Percentiles rank a stretch among this genome's conserved stretches.
Evolutionary conservation across 2,888 invertebrate species (phyloP).

Genomic region (Nephrotoma appendiculata): DNA sequence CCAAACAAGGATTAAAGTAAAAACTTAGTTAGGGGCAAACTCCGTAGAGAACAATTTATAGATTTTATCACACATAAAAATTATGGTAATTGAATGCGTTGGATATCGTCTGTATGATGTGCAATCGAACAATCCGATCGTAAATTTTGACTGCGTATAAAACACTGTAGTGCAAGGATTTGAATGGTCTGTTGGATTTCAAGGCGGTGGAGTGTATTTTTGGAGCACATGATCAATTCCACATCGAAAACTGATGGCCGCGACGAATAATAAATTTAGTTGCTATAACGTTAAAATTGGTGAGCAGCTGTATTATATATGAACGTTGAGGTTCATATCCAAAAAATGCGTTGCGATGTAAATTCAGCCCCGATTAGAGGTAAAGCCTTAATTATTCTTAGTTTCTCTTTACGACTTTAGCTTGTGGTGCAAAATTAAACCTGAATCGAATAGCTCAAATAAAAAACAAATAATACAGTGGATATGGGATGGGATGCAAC

Average conservation of each 20-base stretch:
- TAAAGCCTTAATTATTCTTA: slow-evolving; percentile 20
- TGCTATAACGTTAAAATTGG: slow-evolving; percentile 62
- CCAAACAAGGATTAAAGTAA: too few species aligned
- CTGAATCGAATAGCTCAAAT: slow-evolving; percentile 50
- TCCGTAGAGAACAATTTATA: slow-evolving; percentile 48
- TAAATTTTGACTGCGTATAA: too few species aligned
- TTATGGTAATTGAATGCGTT: slow-evolving; percentile 97
- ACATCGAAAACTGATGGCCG: slow-evolving; percentile 77
- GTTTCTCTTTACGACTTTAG: slow-evolving; percentile 38
- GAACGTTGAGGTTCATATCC: slow-evolving; percentile 67
- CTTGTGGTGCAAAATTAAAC: slow-evolving; percentile 54
- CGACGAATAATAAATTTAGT: slow-evolving; percentile 87
- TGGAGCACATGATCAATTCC: slow-evolving; percentile 90
- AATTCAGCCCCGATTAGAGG: slow-evolving; percentile 89
- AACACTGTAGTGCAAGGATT: too few species aligned
- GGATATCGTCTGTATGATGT: too few species aligned
- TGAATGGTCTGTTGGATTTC: too few species aligned
- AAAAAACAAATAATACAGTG: slow-evolving; percentile 35
- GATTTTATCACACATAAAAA: slow-evolving; percentile 88
- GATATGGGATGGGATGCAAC: slow-evolving; percentile 99
- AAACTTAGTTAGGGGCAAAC: too few species aligned
- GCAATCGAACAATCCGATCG: too few species aligned
- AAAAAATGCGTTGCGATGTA: slow-evolving; percentile 81
- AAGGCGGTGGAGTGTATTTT: slow-evolving; percentile 84
- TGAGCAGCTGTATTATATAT: slow-evolving; percentile 60